Base-by-base conservation (phyloP, 2,113 vertebrate species). In the Podocnemis expansa region DNA sequence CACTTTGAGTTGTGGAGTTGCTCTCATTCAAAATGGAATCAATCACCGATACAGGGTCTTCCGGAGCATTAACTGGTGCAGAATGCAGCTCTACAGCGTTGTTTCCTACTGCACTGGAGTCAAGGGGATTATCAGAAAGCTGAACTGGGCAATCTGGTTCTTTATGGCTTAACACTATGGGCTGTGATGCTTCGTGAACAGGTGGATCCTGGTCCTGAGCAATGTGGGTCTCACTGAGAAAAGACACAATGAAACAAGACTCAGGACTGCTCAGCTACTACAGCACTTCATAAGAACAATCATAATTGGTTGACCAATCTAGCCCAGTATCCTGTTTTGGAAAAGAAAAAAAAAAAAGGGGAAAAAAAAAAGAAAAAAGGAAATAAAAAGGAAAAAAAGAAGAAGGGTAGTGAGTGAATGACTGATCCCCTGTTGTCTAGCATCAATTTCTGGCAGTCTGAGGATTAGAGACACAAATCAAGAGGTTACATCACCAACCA, bases 1-100 rank as follows among this genome's bases (percentile, higher is more conserved):
- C 94, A 14, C 2, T 94, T 11, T 93, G 96, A 84, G 51, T 93
- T 76, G 91, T 85, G 49, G 91, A 80, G 63, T 6, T 93, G 91
- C 91, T 96, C 89, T 98, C 97, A 0, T 88, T 97, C 78, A 98
- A 86, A 84, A 97, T 93, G 94, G 96, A 96, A 84, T 97, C 94
- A 51, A 96, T 97, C 76, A 98, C 89, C 2, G 94, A 93, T 54
- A 95, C 97, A 0, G 91, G 93, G 78, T 98, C 97, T 70, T 98
- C 98, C 3, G 93, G 41, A 82, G 94, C 10, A 25, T 6, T 92
- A 49, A 82, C 80, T 1, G 96, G 97, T 34, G 82, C 85, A 89
- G 87, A 10, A 22, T 96, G 92, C 17, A 97, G 87, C 4, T 97
- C 96, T 90, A 97, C 87, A n/a, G 93, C 92, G 81, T 31, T 63